phyloP scores from a whole-genome alignment of 2,888 invertebrate genomes.

The Epistrophe eligans region DNA sequence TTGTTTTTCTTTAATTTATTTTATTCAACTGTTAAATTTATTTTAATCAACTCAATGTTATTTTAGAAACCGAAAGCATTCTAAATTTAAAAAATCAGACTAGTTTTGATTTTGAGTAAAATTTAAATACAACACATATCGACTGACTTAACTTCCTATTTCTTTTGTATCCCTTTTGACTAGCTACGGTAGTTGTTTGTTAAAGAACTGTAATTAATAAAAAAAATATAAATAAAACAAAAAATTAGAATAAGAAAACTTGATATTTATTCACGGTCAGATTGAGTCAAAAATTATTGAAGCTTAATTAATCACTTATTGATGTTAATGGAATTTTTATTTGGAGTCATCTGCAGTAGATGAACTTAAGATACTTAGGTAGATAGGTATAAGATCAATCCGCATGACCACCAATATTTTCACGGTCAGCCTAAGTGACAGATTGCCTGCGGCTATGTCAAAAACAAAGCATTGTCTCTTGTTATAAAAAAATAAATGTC shows the following conservation, averaged over 20 bases:
- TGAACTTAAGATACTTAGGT: not conserved
- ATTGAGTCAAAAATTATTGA: not conserved
- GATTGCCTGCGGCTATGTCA: conserved; percentile 8
- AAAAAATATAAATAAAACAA: conserved; percentile 5
- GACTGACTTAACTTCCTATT: conserved; percentile 48
- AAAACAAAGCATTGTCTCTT: not conserved
- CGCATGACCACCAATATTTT: conserved; percentile 5
- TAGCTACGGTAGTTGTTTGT: not conserved
- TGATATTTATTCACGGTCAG: conserved; percentile 19
- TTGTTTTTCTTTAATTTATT: conserved; percentile 11
- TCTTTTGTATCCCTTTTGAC: conserved; percentile 21
- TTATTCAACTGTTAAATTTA: conserved; percentile 23
- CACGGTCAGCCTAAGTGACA: conserved; percentile 6
- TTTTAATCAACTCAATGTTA: conserved; percentile 26
- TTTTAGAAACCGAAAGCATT: conserved; percentile 40
- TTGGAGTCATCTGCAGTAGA: conserved; percentile 2
- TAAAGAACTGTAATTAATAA: conserved; percentile 4
- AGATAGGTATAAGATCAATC: conserved; percentile 4
- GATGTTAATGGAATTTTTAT: conserved; percentile 2
- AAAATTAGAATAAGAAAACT: conserved; percentile 27
- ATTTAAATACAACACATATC: conserved; percentile 48
- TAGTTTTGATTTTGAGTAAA: conserved; percentile 31
- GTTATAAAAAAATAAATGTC: not conserved
- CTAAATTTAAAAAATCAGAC: conserved; percentile 34
- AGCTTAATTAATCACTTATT: conserved; percentile 18